These are phyloP conservation scores for Drosophila merina DNA, from an alignment of 2,888 invertebrate genomes.

Conservation along the genomic window DNA sequence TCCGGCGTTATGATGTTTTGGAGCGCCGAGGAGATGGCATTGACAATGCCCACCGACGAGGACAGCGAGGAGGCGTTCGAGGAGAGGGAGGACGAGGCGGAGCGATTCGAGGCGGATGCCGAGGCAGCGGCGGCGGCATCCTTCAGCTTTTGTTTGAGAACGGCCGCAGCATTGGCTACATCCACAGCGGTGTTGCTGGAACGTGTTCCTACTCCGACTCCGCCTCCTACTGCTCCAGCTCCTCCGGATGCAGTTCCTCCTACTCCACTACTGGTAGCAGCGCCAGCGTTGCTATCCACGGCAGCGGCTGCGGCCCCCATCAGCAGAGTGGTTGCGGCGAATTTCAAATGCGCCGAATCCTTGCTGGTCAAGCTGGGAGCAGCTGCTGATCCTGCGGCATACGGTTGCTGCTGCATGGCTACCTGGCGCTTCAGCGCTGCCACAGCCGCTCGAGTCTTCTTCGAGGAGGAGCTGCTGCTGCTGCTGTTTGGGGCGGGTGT, in stretches of 20 bases:
- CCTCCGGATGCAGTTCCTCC: constrained; percentile 15
- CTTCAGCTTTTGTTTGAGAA: constrained; percentile 77
- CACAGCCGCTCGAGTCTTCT: constrained; percentile 70
- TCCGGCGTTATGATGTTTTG: constrained; percentile 89
- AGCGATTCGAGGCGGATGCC: constrained; percentile 68
- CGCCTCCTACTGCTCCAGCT: constrained; percentile 18
- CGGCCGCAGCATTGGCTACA: constrained; percentile 69
- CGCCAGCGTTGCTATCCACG: constrained; percentile 75
- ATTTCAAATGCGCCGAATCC: constrained; percentile 77
- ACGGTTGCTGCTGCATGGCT: constrained; percentile 63
- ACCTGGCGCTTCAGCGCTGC: constrained; percentile 70
- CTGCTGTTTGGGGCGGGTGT: constrained; percentile 37
- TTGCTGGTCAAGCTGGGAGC: constrained; percentile 48
- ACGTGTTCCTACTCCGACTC: constrained; percentile 43
- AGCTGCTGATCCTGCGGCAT: constrained; percentile 57
- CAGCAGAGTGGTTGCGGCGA: constrained; percentile 72
- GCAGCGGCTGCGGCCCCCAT: constrained; percentile 81
- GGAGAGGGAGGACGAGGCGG: constrained; percentile 80
- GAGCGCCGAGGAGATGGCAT: constrained; percentile 80
- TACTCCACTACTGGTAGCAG: constrained; percentile 31
- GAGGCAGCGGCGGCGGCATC: constrained; percentile 67
- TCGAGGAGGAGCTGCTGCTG: constrained; percentile 45
- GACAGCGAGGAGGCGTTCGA: constrained; percentile 82
- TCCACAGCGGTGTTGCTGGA: constrained; percentile 45
- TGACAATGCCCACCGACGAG: constrained; percentile 81